A percentile compares a stretch with the other conserved stretches of the same genome.
Conservation (phyloP, 2,888 invertebrate genomes). For the Microdon myrmicae region DNA sequence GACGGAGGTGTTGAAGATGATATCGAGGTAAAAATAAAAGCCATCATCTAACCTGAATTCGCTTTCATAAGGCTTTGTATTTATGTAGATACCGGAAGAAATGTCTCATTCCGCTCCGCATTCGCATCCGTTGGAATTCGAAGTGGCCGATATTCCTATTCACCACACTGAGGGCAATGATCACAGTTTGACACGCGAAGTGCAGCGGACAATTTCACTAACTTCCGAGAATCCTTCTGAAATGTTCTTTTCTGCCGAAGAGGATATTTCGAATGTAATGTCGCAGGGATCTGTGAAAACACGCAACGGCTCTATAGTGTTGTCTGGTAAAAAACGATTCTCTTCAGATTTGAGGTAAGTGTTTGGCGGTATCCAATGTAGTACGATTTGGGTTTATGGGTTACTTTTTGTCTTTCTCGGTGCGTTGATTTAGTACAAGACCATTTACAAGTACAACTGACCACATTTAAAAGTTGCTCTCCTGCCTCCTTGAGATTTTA, state of each 20-base stretch:
- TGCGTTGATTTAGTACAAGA: too few species aligned
- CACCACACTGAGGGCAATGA: constrained; percentile 56
- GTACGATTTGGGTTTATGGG: too few species aligned
- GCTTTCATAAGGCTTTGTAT: neutral
- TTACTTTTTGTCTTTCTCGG: too few species aligned
- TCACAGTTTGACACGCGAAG: constrained; percentile 63
- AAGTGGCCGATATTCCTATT: constrained; percentile 64
- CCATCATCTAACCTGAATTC: too few species aligned
- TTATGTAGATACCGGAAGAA: constrained; percentile 63
- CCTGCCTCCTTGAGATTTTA: too few species aligned
- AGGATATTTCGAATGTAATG: constrained; percentile 73
- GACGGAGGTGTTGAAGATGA: constrained; percentile 69
- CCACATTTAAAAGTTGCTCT: too few species aligned
- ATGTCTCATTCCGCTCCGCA: constrained; percentile 67
- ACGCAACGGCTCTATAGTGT: constrained; percentile 63
- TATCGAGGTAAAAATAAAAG: constrained; percentile 68
- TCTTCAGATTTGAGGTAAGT: constrained; percentile 66
- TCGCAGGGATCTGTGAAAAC: constrained; percentile 64
- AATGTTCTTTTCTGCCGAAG: constrained; percentile 93
- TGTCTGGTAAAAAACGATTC: constrained; percentile 65
- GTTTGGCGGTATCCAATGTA: too few species aligned
- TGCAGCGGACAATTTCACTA: constrained; percentile 84
- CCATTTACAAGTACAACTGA: too few species aligned
- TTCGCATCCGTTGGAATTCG: constrained; percentile 65
- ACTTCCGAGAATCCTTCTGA: constrained; percentile 92